These are phyloP conservation scores for Sporophila hypoxantha DNA, from an alignment of 2,113 vertebrate genomes.

Conservation along the genomic window DNA sequence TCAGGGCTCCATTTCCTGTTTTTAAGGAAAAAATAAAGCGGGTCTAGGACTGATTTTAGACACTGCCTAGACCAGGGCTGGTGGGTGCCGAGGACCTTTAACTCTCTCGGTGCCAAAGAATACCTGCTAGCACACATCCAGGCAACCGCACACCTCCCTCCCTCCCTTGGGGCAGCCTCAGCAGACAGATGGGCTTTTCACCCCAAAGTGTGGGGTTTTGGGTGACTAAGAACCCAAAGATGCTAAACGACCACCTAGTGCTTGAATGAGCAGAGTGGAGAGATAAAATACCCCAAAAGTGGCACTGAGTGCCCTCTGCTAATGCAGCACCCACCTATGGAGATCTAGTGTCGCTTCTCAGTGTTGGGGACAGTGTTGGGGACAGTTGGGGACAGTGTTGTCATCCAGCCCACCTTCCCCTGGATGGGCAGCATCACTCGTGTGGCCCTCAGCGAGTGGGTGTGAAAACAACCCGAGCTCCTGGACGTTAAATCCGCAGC, in stretches of 20 bases:
- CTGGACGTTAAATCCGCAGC: neutral
- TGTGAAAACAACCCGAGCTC: slow-evolving; percentile 1
- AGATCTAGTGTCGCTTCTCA: neutral
- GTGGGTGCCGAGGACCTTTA: slow-evolving; percentile 59
- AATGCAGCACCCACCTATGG: neutral
- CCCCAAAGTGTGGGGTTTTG: rapidly evolving
- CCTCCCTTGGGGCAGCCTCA: neutral
- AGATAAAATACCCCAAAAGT: neutral
- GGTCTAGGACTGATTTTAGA: slow-evolving; percentile 61
- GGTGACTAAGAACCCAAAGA: neutral
- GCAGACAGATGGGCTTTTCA: neutral
- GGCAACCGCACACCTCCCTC: neutral
- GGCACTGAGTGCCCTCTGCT: neutral
- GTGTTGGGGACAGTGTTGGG: neutral
- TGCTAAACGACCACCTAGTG: neutral
- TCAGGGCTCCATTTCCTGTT: slow-evolving; percentile 73
- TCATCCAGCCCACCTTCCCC: neutral
- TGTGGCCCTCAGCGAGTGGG: neutral
- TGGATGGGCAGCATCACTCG: neutral
- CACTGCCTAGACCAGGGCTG: slow-evolving; percentile 37
- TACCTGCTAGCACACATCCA: rapidly evolving
- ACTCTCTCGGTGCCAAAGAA: slow-evolving; percentile 43
- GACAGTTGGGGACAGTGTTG: neutral
- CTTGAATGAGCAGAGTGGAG: neutral
- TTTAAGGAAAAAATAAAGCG: slow-evolving; percentile 62